Conservation (phyloP, 2,797 vertebrate genomes). For the Corythornis leucogaster region DNA sequence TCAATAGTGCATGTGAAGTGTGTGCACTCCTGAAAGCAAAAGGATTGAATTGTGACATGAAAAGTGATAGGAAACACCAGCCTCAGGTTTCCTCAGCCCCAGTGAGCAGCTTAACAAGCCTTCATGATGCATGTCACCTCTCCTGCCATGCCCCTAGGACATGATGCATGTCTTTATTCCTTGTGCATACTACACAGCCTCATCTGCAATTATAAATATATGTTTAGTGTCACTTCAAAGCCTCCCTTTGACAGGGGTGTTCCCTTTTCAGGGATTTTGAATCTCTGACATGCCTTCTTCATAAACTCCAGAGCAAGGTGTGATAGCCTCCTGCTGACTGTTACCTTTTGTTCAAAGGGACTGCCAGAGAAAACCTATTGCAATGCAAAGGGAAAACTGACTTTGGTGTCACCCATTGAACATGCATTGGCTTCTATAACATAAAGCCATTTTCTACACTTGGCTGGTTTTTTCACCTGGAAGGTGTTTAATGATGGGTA, state of each 20-base stretch:
- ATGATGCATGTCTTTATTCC: not conserved
- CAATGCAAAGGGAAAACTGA: not conserved
- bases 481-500: not conserved
- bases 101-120: constrained; percentile 55
- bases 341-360: constrained; percentile 37
- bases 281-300: constrained; percentile 52
- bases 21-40: not conserved
- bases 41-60: constrained; percentile 13
- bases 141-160: constrained; percentile 58
- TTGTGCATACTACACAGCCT: constrained; percentile 1
- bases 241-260: constrained; percentile 35
- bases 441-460: not conserved
- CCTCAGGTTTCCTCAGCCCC: constrained; percentile 53
- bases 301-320: constrained; percentile 7
- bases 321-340: constrained; percentile 45
- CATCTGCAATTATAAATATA: constrained; percentile 68
- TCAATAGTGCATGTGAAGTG: constrained; percentile 40
- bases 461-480: not conserved
- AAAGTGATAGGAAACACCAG: constrained; percentile 48
- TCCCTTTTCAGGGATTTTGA: constrained; percentile 48
- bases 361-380: not conserved
- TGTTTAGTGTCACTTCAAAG: constrained; percentile 67
- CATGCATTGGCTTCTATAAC: not conserved
- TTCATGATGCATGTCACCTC: constrained; percentile 61
- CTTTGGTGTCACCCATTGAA: not conserved